Evolutionary conservation across 2,888 invertebrate species (phyloP).

Genomic region (Idaea straminata): DNA sequence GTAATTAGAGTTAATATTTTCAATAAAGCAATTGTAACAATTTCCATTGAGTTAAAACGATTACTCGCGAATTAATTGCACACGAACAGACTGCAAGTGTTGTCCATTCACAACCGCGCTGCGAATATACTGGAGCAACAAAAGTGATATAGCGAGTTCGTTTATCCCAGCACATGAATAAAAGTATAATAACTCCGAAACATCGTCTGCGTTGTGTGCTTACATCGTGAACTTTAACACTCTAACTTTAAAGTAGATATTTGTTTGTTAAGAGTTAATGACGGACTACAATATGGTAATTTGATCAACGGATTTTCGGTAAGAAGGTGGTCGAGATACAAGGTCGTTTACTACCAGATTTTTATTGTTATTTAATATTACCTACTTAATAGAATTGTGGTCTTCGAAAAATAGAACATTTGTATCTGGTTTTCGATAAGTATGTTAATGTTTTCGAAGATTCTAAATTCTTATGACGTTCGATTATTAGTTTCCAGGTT

Average conservation of each 20-base stretch:
- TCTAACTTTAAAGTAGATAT: conserved; percentile 24
- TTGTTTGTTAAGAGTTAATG: conserved; percentile 19
- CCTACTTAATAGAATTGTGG: conserved; percentile 14
- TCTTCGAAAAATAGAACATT: conserved; percentile 9
- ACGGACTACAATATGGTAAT: conserved; percentile 41
- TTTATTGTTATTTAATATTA: conserved; percentile 25
- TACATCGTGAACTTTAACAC: conserved; percentile 19
- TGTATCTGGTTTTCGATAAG: background rate
- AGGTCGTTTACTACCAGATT: conserved; percentile 50
- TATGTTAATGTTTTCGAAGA: background rate
- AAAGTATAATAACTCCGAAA: conserved; percentile 31
- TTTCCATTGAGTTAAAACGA: conserved; percentile 36
- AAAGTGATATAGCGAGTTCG: conserved; percentile 34
- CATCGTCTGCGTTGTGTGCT: conserved; percentile 22
- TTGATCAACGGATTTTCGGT: conserved; percentile 55
- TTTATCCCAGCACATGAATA: conserved; percentile 36
- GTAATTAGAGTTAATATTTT: conserved; percentile 17
- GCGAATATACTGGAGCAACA: conserved; percentile 43
- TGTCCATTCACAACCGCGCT: conserved; percentile 50
- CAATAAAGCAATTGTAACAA: conserved; percentile 20
- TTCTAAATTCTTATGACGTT: background rate
- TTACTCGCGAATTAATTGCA: conserved; percentile 37
- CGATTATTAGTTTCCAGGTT: background rate
- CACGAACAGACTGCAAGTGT: conserved; percentile 44
- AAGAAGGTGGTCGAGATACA: conserved; percentile 43